Evolutionary conservation across 2,797 vertebrate species (phyloP), one percentile per base, ranked within the genome.

Genomic region (Oreortyx pictus): DNA sequence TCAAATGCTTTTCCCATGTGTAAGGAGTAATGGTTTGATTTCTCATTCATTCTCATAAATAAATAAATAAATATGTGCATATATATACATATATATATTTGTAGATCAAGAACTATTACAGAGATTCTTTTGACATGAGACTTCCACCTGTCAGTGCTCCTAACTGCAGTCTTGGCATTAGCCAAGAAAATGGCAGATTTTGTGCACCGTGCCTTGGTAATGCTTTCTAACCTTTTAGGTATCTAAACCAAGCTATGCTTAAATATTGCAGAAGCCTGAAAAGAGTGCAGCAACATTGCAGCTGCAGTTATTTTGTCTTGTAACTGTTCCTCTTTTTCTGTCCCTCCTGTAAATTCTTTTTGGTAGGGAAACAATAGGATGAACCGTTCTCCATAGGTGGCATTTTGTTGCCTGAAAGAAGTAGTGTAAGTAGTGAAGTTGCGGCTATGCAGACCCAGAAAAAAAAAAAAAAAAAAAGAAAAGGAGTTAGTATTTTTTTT

Each of bases 301-400:
- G 3, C 10, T 22, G n/a, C 65, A 44, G 4, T 41, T 86, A 64
- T 72, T 82, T 76, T 5, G 14, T 84, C 80, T 89, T 72, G 70
- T 49, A 86, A 78, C 31, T 17, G 4, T 66, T 90, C 68, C 35
- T 39, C 3, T 10, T 75, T 33, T 94, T 90, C 71, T 60, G n/a
- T 56, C 43, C 77, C 66, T 82, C 25, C 50, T 29, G 7, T 5
- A 50, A 29, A 66, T 78, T 91, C 22, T 78, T 95, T 88, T 91
- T 76, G 73, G 35, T 78, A 65, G 56, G 16, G 29, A 81, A 83
- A 95, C 80, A 94, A 89, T 93, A 90, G 88, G 88, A 78, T 37
- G 35, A 92, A 29, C 73, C 62, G 41, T 88, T 89, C 79, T 86
- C 85, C 70, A 78, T 92, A 72, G 49, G 33, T 62, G 54, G 29